Percentiles rank a stretch among this genome's conserved stretches.
These are phyloP conservation scores for Melinaea marsaeus DNA, from an alignment of 2,888 invertebrate genomes.

Conservation along the genomic window DNA sequence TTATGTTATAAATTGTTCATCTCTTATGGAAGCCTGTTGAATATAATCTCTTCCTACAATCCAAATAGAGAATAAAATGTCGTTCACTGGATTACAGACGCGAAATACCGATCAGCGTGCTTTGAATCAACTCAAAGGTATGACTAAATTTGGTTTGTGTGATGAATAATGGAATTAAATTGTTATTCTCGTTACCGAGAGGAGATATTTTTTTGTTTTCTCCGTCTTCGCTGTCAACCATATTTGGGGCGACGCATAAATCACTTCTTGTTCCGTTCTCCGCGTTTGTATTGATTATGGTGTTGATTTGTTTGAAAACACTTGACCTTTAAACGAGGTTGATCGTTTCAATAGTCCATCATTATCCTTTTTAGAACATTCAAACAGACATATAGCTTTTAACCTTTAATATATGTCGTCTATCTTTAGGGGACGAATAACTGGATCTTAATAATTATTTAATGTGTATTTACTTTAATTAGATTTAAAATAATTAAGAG, in stretches of 20 bases:
- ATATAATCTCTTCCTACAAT: conserved; percentile 50
- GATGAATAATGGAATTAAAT: conserved; percentile 54
- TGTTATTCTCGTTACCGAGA: conserved; percentile 42
- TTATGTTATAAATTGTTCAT: not conserved
- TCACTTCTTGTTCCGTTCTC: conserved; percentile 48
- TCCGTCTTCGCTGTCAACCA: conserved; percentile 43
- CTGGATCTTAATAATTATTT: no score
- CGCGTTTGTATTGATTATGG: conserved; percentile 9
- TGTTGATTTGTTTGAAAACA: conserved; percentile 11
- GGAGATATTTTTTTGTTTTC: conserved; percentile 47
- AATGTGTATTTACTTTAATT: no score
- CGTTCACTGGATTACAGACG: conserved; percentile 43
- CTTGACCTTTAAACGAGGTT: conserved; percentile 7
- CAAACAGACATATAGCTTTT: not conserved
- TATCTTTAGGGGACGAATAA: no score
- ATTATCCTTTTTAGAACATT: not conserved
- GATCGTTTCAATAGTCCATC: conserved; percentile 3
- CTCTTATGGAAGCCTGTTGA: conserved; percentile 21
- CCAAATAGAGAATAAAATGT: conserved; percentile 48
- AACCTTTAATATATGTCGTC: not conserved
- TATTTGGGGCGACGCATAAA: conserved; percentile 52
- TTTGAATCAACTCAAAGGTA: conserved; percentile 43
- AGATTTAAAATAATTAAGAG: no score
- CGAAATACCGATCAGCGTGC: conserved; percentile 47
- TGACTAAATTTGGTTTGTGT: conserved; percentile 52